These are phyloP conservation scores for Danionella dracula DNA, from an alignment of 2,797 vertebrate species.

Conservation along the genomic window DNA sequence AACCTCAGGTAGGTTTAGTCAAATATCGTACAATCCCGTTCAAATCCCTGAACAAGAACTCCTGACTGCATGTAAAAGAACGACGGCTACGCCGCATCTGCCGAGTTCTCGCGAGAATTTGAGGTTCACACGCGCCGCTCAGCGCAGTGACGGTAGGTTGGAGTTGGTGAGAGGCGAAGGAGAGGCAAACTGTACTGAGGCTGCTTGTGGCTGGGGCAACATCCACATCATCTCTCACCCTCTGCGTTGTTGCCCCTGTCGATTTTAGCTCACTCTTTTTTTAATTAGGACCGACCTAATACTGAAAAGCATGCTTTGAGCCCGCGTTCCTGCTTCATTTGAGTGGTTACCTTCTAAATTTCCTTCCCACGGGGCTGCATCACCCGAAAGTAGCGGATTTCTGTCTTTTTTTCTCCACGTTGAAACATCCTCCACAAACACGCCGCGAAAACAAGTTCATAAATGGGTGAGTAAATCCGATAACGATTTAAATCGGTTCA, in stretches of 20 bases:
- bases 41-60: neutral
- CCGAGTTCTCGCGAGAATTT: slow-evolving; percentile 34
- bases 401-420: neutral
- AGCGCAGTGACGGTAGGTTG: slow-evolving; percentile 12
- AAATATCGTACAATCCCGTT: neutral
- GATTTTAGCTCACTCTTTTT: neutral
- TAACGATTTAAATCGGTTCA: neutral
- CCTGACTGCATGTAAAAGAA: too few relatives aligned
- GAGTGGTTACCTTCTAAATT: slow-evolving; percentile 19
- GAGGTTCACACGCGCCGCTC: slow-evolving; percentile 1
- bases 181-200: slow-evolving; percentile 21
- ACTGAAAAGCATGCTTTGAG: neutral
- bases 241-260: slow-evolving; percentile 5
- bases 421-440: slow-evolving; percentile 29
- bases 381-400: slow-evolving; percentile 24
- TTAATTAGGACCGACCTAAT: neutral
- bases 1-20: neutral
- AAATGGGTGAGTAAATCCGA: slow-evolving; percentile 45
- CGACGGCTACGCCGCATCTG: neutral
- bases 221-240: slow-evolving; percentile 19
- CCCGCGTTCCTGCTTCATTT: slow-evolving; percentile 19
- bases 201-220: slow-evolving; percentile 21
- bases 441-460: slow-evolving; percentile 40
- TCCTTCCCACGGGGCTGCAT: neutral
- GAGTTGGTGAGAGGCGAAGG: slow-evolving; percentile 27